Conservation (phyloP, 1,140 invertebrate genomes). For the Plutomurus gul region DNA sequence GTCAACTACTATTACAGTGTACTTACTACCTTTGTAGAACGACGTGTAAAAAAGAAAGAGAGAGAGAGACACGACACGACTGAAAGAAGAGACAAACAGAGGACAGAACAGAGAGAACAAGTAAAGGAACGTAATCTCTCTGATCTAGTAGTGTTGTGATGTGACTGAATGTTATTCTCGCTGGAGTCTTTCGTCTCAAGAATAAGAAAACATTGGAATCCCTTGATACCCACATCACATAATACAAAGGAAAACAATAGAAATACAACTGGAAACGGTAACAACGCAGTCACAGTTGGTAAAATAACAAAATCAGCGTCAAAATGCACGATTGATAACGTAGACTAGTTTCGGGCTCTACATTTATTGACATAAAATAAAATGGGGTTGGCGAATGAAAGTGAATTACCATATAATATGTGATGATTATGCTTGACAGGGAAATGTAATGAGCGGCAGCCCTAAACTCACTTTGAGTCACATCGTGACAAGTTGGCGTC, state of each 20-base stretch:
- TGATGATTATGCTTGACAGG: not conserved
- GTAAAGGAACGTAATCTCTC: not conserved
- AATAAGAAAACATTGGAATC: slow-evolving; percentile 9
- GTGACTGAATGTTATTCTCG: not conserved
- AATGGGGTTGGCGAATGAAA: slow-evolving; percentile 1
- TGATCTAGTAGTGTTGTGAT: not conserved
- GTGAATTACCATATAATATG: slow-evolving; percentile 6
- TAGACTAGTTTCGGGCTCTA: too few species aligned
- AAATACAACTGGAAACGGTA: not conserved
- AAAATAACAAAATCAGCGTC: too few species aligned
- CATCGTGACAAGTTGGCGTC: too few species aligned
- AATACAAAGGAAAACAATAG: not conserved
- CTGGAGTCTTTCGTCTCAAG: slow-evolving; percentile 2
- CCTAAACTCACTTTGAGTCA: too few species aligned
- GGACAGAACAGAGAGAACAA: not conserved
- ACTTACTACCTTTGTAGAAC: too few species aligned
- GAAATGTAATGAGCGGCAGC: not conserved
- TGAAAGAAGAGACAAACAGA: not conserved
- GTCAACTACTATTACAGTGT: too few species aligned
- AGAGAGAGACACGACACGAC: not conserved
- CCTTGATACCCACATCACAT: not conserved
- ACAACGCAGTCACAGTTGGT: too few species aligned
- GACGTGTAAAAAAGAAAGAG: not conserved
- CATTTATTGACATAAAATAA: slow-evolving; percentile 10
- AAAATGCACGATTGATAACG: too few species aligned